phyloP scores from a whole-genome alignment of 2,888 invertebrate genomes.

The Chorisops tibialis region DNA sequence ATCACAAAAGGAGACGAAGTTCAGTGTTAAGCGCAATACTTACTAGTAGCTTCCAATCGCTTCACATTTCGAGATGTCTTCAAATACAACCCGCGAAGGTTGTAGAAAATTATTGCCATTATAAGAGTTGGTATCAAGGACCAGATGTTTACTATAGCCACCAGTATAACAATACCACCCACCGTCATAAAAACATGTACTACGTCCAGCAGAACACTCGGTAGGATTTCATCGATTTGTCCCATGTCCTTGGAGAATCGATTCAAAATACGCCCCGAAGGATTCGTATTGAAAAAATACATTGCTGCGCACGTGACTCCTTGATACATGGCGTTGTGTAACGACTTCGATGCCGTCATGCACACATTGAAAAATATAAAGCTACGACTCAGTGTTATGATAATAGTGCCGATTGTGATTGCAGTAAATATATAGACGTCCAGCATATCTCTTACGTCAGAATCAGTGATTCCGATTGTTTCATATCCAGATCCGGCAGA shows the following conservation, averaged over 20 bases:
- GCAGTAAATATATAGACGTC: conserved; percentile 55
- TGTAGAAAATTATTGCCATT: conserved; percentile 70
- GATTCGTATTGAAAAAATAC: conserved; percentile 85
- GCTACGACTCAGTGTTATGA: conserved; percentile 49
- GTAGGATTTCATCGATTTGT: conserved; percentile 53
- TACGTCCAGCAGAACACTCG: conserved; percentile 52
- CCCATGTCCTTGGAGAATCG: conserved; percentile 88
- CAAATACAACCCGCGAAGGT: conserved; percentile 72
- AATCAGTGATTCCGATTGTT: too few species aligned
- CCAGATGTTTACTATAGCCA: conserved; percentile 72
- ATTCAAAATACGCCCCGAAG: conserved; percentile 78
- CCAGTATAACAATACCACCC: conserved; percentile 75
- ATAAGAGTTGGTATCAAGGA: conserved; percentile 68
- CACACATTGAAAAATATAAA: conserved; percentile 57
- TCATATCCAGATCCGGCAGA: too few species aligned
- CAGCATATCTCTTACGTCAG: conserved; percentile 37
- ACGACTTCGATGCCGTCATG: conserved; percentile 70
- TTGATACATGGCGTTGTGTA: conserved; percentile 84
- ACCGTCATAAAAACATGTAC: conserved; percentile 76
- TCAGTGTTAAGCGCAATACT: conserved; percentile 55
- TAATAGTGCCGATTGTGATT: conserved; percentile 52
- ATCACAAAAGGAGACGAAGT: too few species aligned
- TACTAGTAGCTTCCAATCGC: conserved; percentile 75
- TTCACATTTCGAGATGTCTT: conserved; percentile 78
- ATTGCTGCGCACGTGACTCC: conserved; percentile 76